Evolutionary conservation across 2,888 invertebrate species (phyloP).

Genomic region (Catocala fraxini): DNA sequence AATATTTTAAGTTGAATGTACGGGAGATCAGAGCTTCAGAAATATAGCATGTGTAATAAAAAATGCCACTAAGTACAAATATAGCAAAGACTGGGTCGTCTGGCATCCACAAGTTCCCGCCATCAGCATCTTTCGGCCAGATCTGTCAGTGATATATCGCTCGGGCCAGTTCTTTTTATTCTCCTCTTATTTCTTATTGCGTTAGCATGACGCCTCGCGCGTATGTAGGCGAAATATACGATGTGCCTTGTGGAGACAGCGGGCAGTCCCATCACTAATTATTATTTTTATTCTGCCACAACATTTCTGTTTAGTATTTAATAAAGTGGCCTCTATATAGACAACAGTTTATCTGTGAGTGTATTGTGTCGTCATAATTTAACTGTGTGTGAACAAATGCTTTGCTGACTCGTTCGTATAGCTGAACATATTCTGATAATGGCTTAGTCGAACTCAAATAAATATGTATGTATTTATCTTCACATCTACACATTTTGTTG

Average conservation of each 20-base stretch:
- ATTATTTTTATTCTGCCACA: conserved; percentile 55
- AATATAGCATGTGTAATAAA: neutral
- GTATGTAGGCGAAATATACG: conserved; percentile 69
- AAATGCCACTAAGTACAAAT: conserved; percentile 26
- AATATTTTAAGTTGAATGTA: no score
- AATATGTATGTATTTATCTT: conserved; percentile 45
- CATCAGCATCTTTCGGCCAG: conserved; percentile 71
- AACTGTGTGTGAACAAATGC: no score
- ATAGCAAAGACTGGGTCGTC: conserved; percentile 44
- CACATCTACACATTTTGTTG: conserved; percentile 54
- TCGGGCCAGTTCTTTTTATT: conserved; percentile 64
- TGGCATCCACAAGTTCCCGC: conserved; percentile 56
- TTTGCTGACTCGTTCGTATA: neutral
- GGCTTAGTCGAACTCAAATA: conserved; percentile 28
- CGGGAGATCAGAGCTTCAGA: no score
- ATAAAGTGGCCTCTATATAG: neutral
- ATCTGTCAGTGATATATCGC: conserved; percentile 70
- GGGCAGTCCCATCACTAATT: conserved; percentile 71
- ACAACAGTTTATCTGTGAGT: neutral
- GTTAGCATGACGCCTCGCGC: conserved; percentile 62
- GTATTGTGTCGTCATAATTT: no score
- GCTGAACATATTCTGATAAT: conserved; percentile 34
- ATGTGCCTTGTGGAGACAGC: conserved; percentile 55
- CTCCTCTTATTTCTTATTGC: conserved; percentile 67
- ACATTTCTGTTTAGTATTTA: conserved; percentile 26